Conservation (phyloP, 2,113 vertebrate species). For the Notechis scutatus region DNA sequence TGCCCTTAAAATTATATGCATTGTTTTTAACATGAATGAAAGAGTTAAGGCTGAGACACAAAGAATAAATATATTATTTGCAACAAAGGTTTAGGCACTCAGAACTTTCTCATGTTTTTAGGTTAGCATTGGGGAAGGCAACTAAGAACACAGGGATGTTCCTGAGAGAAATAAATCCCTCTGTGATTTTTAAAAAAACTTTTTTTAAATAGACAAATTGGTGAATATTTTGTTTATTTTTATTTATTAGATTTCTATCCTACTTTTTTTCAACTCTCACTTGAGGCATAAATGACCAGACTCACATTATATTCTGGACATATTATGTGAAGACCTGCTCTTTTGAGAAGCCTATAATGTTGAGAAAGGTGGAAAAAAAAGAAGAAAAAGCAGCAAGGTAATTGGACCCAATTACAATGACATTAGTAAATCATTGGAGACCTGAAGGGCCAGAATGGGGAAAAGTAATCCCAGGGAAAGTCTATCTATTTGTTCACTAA, state of each 20-base stretch:
- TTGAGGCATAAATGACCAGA: not conserved
- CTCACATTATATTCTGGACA: not conserved
- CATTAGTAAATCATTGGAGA: not conserved
- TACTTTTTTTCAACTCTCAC: not conserved
- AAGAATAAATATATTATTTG: not conserved
- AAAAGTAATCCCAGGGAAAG: not conserved
- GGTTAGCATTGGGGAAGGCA: not conserved
- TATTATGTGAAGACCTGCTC: not conserved
- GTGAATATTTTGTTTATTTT: not conserved
- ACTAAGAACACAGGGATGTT: not conserved
- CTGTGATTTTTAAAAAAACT: not conserved
- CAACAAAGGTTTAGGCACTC: constrained; percentile 11
- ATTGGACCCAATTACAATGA: not conserved
- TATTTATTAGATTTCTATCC: not conserved
- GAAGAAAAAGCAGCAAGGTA: not conserved
- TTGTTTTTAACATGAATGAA: constrained; percentile 42
- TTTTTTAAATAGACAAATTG: not conserved
- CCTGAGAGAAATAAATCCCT: not conserved
- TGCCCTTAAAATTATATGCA: constrained; percentile 56
- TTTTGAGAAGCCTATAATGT: not conserved
- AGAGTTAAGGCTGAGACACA: constrained; percentile 24
- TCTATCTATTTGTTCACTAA: not conserved
- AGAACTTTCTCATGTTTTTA: not conserved
- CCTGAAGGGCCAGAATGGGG: not conserved
- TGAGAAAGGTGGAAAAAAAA: not conserved